Percentiles rank a stretch among this genome's conserved stretches.
Conservation (phyloP, 2,888 invertebrate genomes). For the Zootermopsis nevadensis region DNA sequence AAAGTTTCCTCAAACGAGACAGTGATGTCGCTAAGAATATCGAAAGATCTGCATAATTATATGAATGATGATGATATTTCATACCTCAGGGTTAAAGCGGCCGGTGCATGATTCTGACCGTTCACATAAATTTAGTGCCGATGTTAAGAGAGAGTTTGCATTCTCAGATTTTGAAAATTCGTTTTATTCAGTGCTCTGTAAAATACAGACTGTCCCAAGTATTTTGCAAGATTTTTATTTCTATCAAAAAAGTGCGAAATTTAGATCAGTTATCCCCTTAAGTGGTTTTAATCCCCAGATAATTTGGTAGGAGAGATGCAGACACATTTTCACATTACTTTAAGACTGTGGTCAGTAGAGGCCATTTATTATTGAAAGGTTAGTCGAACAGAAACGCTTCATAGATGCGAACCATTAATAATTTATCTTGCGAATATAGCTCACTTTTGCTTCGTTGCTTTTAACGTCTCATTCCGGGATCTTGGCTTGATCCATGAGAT, state of each 20-base stretch:
- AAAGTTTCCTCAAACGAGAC: too few relatives aligned
- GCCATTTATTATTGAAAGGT: constrained; percentile 20
- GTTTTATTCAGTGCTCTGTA: too few relatives aligned
- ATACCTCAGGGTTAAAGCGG: too few relatives aligned
- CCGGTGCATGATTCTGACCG: too few relatives aligned
- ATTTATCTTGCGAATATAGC: constrained; percentile 27
- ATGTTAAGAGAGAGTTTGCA: too few relatives aligned
- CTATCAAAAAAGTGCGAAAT: background rate
- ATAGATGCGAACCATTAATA: background rate
- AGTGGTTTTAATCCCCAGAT: constrained; percentile 16
- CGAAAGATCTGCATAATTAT: too few relatives aligned
- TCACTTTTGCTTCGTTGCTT: constrained; percentile 34
- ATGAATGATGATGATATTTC: too few relatives aligned
- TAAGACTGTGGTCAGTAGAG: constrained; percentile 10
- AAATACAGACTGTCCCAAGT: too few relatives aligned
- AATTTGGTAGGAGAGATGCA: background rate
- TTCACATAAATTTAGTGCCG: too few relatives aligned
- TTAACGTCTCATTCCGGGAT: constrained; percentile 25
- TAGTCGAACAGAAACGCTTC: constrained; percentile 10
- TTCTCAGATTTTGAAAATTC: too few relatives aligned
- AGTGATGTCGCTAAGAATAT: too few relatives aligned
- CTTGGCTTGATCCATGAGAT: constrained; percentile 33
- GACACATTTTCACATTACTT: constrained; percentile 26
- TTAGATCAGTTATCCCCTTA: constrained; percentile 9
- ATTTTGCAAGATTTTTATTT: too few relatives aligned